phyloP scores from a whole-genome alignment of 1,140 invertebrate genomes.

The Aphelenchoides fujianensis region DNA sequence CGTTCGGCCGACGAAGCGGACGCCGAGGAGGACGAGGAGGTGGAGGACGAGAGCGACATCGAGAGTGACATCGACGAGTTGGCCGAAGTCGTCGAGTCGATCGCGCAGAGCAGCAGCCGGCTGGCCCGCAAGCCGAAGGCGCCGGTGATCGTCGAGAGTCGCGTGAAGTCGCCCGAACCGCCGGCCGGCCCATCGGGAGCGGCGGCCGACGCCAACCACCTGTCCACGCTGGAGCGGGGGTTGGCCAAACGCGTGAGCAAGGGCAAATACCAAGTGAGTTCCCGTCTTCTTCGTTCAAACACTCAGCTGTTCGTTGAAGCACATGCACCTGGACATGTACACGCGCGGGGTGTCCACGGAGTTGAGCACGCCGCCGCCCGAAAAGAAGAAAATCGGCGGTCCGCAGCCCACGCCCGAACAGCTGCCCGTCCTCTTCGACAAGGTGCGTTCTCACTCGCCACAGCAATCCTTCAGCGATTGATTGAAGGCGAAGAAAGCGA shows the following conservation, averaged over 20 bases:
- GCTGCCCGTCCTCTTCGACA: conserved; percentile 59
- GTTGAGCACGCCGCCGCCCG: conserved; percentile 50
- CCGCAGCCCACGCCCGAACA: conserved; percentile 57
- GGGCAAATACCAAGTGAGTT: conserved; percentile 58
- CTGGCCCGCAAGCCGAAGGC: conserved; percentile 20
- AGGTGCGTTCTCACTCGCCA: conserved; percentile 27
- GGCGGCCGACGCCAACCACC: conserved; percentile 36
- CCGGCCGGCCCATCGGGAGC: conserved; percentile 26
- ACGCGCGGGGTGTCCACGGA: conserved; percentile 61
- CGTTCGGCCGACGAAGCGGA: conserved; percentile 38
- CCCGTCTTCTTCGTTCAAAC: background rate
- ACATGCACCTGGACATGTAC: conserved; percentile 52
- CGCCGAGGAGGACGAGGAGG: conserved; percentile 38
- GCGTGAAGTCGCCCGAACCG: conserved; percentile 17
- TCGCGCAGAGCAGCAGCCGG: conserved; percentile 22
- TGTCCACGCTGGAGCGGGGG: conserved; percentile 56
- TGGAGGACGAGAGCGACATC: conserved; percentile 57
- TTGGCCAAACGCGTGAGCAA: conserved; percentile 59
- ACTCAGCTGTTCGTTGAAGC: conserved; percentile 39
- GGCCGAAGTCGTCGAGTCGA: conserved; percentile 56
- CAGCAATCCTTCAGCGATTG: background rate
- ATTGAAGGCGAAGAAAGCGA: conserved; percentile 54
- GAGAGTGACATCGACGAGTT: conserved; percentile 61
- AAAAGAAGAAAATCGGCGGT: conserved; percentile 50
- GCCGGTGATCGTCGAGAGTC: conserved; percentile 53